Evolutionary conservation across 2,113 vertebrate genomes (phyloP).

Genomic region (Apodemus speciosus): DNA sequence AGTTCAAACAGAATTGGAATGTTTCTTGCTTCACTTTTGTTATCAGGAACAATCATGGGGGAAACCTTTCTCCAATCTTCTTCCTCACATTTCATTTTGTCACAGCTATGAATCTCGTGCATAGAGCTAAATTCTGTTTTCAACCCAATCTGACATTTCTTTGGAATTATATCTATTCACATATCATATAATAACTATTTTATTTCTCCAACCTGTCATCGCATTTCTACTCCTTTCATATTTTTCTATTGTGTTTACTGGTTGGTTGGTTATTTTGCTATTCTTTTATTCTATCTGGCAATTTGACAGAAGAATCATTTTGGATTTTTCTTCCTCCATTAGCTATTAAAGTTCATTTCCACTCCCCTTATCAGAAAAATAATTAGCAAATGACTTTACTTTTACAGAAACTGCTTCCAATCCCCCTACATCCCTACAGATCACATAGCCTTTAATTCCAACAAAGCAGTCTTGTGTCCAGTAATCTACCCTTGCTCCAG

Average conservation of each 20-base stretch:
- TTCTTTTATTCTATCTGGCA: background rate
- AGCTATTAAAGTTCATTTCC: background rate
- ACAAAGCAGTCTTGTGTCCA: background rate
- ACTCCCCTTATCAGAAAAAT: background rate
- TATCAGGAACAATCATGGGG: background rate
- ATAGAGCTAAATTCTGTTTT: background rate
- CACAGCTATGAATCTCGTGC: background rate
- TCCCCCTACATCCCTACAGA: background rate
- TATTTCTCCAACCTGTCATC: background rate
- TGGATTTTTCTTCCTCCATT: background rate
- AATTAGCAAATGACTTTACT: background rate
- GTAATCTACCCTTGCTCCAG: background rate
- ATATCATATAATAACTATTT: background rate
- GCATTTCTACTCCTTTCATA: background rate
- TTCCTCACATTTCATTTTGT: background rate
- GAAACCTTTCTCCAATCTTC: background rate
- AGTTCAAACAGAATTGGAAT: too few relatives aligned
- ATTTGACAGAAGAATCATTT: background rate
- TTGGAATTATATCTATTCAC: background rate
- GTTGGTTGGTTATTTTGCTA: background rate
- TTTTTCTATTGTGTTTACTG: background rate
- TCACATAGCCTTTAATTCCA: background rate
- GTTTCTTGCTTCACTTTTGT: background rate
- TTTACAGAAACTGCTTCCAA: background rate
- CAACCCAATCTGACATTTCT: background rate